Percentiles rank a stretch among this genome's conserved stretches.
phyloP scores from a whole-genome alignment of 2,888 invertebrate species.

The Cerastis leucographa region DNA sequence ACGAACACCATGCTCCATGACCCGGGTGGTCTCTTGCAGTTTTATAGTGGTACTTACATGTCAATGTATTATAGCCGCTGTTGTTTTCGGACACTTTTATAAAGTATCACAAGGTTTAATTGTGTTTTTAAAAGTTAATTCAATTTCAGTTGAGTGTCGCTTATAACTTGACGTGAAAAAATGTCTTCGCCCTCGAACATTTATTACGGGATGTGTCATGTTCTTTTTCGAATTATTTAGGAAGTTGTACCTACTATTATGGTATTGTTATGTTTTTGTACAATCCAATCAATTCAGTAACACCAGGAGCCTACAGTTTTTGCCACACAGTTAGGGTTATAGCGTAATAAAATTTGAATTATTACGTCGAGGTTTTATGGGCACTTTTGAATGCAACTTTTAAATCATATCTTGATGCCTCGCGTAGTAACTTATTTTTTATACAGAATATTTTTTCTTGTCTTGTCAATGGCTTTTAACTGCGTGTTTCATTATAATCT shows the following conservation, averaged over 20 bases:
- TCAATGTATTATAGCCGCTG: conserved; percentile 75
- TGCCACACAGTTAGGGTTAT: conserved; percentile 22
- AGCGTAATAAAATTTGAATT: conserved; percentile 27
- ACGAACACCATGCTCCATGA: conserved; percentile 67
- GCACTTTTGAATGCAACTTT: conserved; percentile 22
- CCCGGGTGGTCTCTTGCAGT: conserved; percentile 76
- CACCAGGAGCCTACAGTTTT: conserved; percentile 34
- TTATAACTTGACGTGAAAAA: conserved; percentile 40
- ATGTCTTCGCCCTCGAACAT: conserved; percentile 34
- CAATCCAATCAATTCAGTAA: conserved; percentile 13
- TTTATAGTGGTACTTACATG: conserved; percentile 80
- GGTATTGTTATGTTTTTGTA: conserved; percentile 6
- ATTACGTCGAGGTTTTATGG: conserved; percentile 17
- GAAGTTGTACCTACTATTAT: conserved; percentile 7
- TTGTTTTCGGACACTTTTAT: conserved; percentile 74
- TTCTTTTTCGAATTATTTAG: neutral
- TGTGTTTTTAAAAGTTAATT: conserved; percentile 64
- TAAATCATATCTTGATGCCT: conserved; percentile 10
- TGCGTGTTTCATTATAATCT: neutral
- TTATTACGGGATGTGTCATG: conserved; percentile 26
- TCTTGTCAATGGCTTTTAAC: neutral
- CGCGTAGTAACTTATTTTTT: neutral
- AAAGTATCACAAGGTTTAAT: conserved; percentile 71
- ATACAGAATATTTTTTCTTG: neutral
- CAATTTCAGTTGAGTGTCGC: conserved; percentile 54